Evolutionary conservation across 2,113 vertebrate genomes (phyloP), one percentile per base, ranked within the genome.

Genomic region (Eurystomus gularis): DNA sequence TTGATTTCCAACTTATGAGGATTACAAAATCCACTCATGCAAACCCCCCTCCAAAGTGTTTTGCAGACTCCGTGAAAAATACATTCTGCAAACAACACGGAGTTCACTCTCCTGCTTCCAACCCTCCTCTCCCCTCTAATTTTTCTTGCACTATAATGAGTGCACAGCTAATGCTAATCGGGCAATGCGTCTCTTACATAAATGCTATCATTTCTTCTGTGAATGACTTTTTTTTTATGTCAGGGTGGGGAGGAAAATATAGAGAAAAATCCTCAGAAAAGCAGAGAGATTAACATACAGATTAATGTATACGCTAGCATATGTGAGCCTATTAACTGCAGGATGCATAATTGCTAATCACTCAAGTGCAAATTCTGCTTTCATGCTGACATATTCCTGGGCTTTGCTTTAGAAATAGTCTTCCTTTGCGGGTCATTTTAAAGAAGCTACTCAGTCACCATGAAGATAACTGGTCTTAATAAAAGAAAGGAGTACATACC

Each of bases 1-100:
- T 35, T 93, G 86, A 97, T 95, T 97, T 96, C 49, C 58, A 90
- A 44, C 70, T 87, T 93, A 91, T 25, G 21, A 90, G 92, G 89
- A 91, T 93, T 86, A 89, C 42, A 76, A 51, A 82, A 95, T 73
- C 65, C 72, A 68, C 44, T 25, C 54, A 86, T 86, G 66, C 71
- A 82, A 88, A 21, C 40, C 31, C 68, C 48, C 23, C 21, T 71
- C 68, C 82, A 54, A 40, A 93, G 49, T 20, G 11, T 82, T 86
- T 35, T 70, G 10, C 55, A 92, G 54, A 33, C 71, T 65, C 35
- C 55, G 52, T 57, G 84, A 92, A 91, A 84, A 93, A 91, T 20
- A 29, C 11, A 33, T 65, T 77, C 49, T 52, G 60, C 26, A 95
- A 87, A 88, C 13, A 85, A 49, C 52, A 40, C 3, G 2, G 57